Conservation (phyloP, 2,113 vertebrate genomes). For the Gymnarchus niloticus region DNA sequence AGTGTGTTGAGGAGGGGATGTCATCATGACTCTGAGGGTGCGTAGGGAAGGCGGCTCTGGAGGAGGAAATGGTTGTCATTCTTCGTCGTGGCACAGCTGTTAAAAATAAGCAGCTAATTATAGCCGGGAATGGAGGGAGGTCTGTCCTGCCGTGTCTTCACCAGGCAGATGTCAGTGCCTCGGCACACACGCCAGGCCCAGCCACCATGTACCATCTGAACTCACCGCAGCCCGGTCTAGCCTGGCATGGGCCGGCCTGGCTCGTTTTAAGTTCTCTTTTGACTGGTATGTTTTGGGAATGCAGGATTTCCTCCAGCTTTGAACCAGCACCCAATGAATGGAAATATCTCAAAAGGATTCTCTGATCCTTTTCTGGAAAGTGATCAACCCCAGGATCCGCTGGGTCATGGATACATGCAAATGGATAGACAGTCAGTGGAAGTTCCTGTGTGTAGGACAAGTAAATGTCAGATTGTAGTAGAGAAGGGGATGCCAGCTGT, state of each 20-base stretch:
- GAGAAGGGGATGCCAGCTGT: neutral
- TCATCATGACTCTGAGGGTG: neutral
- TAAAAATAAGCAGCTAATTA: constrained; percentile 23
- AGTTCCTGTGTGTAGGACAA: neutral
- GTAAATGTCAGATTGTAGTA: neutral
- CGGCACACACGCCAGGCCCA: neutral
- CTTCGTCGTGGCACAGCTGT: constrained; percentile 16
- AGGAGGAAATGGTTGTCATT: constrained; percentile 22
- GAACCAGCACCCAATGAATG: neutral
- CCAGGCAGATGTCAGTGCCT: neutral
- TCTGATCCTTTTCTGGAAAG: constrained; percentile 2
- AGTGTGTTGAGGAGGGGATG: neutral
- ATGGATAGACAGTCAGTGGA: neutral
- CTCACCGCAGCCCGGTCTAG: neutral
- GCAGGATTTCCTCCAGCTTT: neutral
- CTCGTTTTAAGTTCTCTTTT: neutral
- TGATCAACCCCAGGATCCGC: neutral
- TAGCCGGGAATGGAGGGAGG: constrained; percentile 8
- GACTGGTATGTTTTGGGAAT: neutral
- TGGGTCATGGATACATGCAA: neutral
- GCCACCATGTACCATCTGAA: too few relatives aligned
- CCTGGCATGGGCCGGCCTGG: neutral
- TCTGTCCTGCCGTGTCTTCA: neutral
- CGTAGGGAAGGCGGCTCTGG: neutral
- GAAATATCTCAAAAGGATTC: neutral